Evolutionary conservation across 1,140 invertebrate species (phyloP), one percentile per base, ranked within the genome.

Genomic region (Drosophila fuyamai): DNA sequence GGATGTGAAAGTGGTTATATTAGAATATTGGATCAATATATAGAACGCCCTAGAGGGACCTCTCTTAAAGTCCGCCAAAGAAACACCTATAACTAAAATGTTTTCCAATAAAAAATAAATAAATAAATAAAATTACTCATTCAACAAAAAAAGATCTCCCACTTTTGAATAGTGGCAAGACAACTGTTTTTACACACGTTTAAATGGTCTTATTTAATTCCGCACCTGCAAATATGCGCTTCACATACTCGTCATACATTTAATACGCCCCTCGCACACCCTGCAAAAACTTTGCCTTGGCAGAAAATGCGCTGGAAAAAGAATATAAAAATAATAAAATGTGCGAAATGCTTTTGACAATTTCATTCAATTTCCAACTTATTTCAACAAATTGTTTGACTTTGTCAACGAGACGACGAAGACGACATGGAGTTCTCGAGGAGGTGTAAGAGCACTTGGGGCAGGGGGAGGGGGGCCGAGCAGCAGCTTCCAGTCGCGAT

Each of bases 321-420:
- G 14, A 36, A 76, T 55, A 76, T 53, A 72, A 59, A 70, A 72
- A 79, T 72, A 79, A 79, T 72, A 79, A 78, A 89, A 89, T 89
- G 85, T 89, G 84, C 84, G 81, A 89, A 89, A 89, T 89, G 84
- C 77, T 89, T 89, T 89, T 89, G 84, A 89, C 84, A 89, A 89
- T 89, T 89, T 90, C 84, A 89, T 89, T 89, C 84, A 89, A 89
- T 89, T 88, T 81, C 85, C 79, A 89, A 89, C 84, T 89, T 89
- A 89, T 89, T 89, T 84, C 80, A 90, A 73, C 84, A 89, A 89
- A 89, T 89, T 89, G 84, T 89, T 89, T 89, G 84, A 83, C 84
- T 71, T 71, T 89, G 80, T 84, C 81, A 89, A 80, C 76, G 67
- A 78, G 83, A 62, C 46, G 36, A 7, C 14, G 44, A 9, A 14